phyloP scores from a whole-genome alignment of 1,140 invertebrate genomes.

The Neodiprion fabricii region DNA sequence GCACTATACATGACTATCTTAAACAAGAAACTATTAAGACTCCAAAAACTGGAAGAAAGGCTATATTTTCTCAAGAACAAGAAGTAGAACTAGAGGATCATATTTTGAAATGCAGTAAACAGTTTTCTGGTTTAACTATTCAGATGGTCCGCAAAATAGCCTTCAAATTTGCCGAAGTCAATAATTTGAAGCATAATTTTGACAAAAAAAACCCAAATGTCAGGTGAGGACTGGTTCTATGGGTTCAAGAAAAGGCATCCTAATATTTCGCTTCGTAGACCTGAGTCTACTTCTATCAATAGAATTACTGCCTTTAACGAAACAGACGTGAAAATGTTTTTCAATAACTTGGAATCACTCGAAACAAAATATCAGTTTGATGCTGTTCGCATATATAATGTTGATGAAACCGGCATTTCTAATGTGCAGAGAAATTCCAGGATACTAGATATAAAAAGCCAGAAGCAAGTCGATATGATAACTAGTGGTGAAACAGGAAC shows the following conservation, averaged over 20 bases:
- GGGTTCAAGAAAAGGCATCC: constrained; percentile 39
- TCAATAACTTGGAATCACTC: constrained; percentile 29
- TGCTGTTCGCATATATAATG: constrained; percentile 37
- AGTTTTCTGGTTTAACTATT: constrained; percentile 41
- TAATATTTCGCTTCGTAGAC: constrained; percentile 40
- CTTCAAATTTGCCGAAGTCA: constrained; percentile 33
- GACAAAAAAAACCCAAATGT: constrained; percentile 20
- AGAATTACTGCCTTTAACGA: constrained; percentile 43
- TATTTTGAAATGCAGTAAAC: constrained; percentile 28
- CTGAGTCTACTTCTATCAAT: constrained; percentile 43
- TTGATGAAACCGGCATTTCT: constrained; percentile 37
- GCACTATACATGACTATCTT: too few species aligned
- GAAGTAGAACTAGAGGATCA: too few species aligned
- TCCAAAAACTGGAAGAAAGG: too few species aligned
- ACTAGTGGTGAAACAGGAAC: constrained; percentile 47
- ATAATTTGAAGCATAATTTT: constrained; percentile 10
- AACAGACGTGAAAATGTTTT: constrained; percentile 29
- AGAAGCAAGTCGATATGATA: constrained; percentile 18
- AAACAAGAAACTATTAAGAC: too few species aligned
- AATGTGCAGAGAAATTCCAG: constrained; percentile 30
- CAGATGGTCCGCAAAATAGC: constrained; percentile 31
- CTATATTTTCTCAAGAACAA: too few species aligned
- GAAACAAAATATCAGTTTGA: constrained; percentile 30
- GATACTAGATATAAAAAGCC: constrained; percentile 25
- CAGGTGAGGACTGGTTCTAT: constrained; percentile 40